Evolutionary conservation across 2,113 vertebrate species (phyloP), one percentile per base, ranked within the genome.

Genomic region (Eublepharis macularius): DNA sequence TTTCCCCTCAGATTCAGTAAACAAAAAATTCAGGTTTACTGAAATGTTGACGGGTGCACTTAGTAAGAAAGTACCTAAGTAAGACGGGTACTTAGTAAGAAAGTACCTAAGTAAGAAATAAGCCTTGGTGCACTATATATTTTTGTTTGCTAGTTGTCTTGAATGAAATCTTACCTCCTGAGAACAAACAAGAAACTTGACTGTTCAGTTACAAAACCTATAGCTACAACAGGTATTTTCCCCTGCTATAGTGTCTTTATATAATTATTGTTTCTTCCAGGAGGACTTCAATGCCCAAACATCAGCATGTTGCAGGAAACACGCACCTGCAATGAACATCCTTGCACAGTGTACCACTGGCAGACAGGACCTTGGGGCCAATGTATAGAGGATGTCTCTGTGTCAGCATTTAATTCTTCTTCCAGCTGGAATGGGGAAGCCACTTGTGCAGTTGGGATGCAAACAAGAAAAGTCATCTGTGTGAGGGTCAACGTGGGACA

Each of bases 381-480:
- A 17, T 99, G 99, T 90, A 95, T 97, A 2, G 98, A 99, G 83
- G 98, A 99, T 93, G 94, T 96, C 0, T 98, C 98, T 0, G 94
- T 98, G 39, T 95, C 96, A 0, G 91, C 95, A 57, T 96, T 97
- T 94, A 99, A 99, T 94, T 92, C 96, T 76, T 97, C 97, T 57
- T 63, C 86, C 51, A 88, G 84, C 79, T 93, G 96, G 94, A 95
- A 92, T 0, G 94, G 96, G 6, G 97, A 97, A 78, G 92, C 96
- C 21, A 95, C 97, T 49, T 99, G 99, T 92, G 97, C 98, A 0
- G 94, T 95, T 49, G 99, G 99, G 74, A 96, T 99, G 97, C 98
- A 99, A 94, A 99, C 98, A 6, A 98, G 99, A 43, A 99, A 99
- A 90, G 98, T 99, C 94, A 99, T 99, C 95, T 99, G 99, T 65